A percentile compares a stretch with the other conserved stretches of the same genome.
phyloP scores from a whole-genome alignment of 1,140 invertebrate species.

The Conus betulinus region DNA sequence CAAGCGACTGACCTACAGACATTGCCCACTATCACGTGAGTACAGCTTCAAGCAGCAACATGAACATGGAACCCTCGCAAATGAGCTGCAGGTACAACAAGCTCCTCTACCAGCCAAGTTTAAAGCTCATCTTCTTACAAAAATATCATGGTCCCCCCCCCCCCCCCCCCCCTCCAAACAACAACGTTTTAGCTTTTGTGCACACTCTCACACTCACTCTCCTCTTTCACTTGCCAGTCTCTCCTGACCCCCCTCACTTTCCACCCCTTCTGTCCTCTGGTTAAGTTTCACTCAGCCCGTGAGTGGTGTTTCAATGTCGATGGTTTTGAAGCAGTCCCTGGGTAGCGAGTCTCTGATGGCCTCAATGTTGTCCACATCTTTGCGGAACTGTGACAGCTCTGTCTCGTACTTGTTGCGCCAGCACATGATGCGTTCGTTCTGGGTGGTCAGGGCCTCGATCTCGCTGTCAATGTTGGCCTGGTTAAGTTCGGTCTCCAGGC shows the following conservation, averaged over 20 bases:
- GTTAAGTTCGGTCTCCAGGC: constrained; percentile 83
- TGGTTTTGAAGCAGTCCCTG: constrained; percentile 85
- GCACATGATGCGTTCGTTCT: constrained; percentile 80
- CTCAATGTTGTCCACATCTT: constrained; percentile 91
- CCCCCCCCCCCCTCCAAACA: background rate
- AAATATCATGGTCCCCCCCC: background rate
- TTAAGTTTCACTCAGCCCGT: background rate
- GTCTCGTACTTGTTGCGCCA: constrained; percentile 89
- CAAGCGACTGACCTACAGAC: background rate
- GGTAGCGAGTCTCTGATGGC: constrained; percentile 90
- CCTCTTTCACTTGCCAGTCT: background rate
- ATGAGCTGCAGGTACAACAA: background rate
- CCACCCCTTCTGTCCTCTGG: background rate
- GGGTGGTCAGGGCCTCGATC: constrained; percentile 51
- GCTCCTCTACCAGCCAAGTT: background rate
- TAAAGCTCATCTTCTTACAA: constrained; percentile 1
- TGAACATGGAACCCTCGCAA: background rate
- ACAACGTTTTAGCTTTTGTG: background rate
- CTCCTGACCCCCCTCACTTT: background rate
- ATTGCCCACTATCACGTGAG: background rate
- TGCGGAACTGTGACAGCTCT: constrained; percentile 84
- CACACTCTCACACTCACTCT: background rate
- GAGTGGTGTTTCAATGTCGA: constrained; percentile 59
- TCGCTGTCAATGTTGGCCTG: constrained; percentile 85
- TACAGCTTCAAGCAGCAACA: background rate